Base-by-base conservation (phyloP, 2,888 invertebrate genomes). In the Drosophila bunnanda region DNA sequence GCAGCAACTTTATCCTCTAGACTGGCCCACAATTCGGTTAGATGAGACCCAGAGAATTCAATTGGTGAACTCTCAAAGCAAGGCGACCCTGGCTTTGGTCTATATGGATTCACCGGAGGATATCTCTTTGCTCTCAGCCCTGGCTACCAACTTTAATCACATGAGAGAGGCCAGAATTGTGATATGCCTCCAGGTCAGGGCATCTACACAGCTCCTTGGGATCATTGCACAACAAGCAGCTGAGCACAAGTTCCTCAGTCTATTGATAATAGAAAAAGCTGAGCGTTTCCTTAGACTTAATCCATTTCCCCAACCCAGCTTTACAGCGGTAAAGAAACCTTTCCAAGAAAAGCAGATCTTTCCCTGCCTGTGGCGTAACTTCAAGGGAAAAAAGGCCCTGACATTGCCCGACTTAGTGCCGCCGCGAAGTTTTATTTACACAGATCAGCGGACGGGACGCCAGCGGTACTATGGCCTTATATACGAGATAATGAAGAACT, bases 141-240 rank as follows among this genome's bases (percentile, higher is more conserved):
- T 82, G 62, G 84, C 82, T 4, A 1, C 2, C 0, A 36, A 55
- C 15, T 41, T 77, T 0, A 59, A 87, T 12, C 46, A 58, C 0
- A 71, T 82, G 58, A 59, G 85, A 0, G 59, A 75, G 12, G 38
- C 60, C 0, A 53, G 88, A 5, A 79, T 87, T 15, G 32, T 81
- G 9, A 17, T 84, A 1, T 79, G 62, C 65, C 3, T 84, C 10
- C 20, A 52, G 7, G 0, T n/a, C 0, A 12, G 10, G 2, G 1
- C 58, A 3, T 2, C 22, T 0, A 1, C n/a, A 2, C 0, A 44
- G 13, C 28, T 62, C 2, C 39, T 77, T 0, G 12, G 28, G 6
- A 3, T 17, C 0, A 8, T 73, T 2, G n/a, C 2, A 2, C 13
- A 17, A 0, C 20, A 58, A 30, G 69, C 82, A 1, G 30, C 4